Percentiles rank a stretch among this genome's conserved stretches.
phyloP scores from a whole-genome alignment of 2,113 vertebrate genomes.

The Bujurquina vittata region DNA sequence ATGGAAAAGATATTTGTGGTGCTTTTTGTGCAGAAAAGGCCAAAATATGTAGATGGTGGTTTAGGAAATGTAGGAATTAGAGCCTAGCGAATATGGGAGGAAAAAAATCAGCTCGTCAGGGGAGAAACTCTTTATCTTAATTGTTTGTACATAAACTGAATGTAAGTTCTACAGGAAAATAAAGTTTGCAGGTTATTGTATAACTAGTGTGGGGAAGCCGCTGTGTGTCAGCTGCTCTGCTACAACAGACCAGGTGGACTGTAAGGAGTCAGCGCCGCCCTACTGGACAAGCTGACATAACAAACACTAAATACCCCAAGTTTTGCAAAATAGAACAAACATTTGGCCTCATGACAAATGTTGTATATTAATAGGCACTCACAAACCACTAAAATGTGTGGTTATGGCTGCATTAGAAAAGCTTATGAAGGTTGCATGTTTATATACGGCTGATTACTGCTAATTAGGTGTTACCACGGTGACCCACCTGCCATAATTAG shows the following conservation, averaged over 20 bases:
- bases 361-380: not conserved
- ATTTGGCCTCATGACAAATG: not conserved
- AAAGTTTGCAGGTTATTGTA: not conserved
- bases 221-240: not conserved
- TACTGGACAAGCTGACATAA: not conserved
- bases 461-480: not conserved
- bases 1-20: not conserved
- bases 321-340: not conserved
- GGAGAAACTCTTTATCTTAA: no score
- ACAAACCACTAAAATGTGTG: not conserved
- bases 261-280: not conserved
- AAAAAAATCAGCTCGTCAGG: not conserved
- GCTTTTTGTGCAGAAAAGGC: not conserved
- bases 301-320: not conserved
- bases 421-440: not conserved
- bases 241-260: not conserved
- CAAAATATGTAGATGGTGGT: not conserved
- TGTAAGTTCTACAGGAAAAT: not conserved
- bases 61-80: not conserved
- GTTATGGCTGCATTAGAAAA: not conserved
- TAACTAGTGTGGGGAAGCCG: rapidly evolving
- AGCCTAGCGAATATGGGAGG: no score
- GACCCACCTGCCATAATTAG: not conserved
- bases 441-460: not conserved
- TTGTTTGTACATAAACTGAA: not conserved